A percentile compares a stretch with the other conserved stretches of the same genome.
These are phyloP conservation scores for Linnaemya vulpina DNA, from an alignment of 2,888 invertebrate genomes.

Conservation along the genomic window DNA sequence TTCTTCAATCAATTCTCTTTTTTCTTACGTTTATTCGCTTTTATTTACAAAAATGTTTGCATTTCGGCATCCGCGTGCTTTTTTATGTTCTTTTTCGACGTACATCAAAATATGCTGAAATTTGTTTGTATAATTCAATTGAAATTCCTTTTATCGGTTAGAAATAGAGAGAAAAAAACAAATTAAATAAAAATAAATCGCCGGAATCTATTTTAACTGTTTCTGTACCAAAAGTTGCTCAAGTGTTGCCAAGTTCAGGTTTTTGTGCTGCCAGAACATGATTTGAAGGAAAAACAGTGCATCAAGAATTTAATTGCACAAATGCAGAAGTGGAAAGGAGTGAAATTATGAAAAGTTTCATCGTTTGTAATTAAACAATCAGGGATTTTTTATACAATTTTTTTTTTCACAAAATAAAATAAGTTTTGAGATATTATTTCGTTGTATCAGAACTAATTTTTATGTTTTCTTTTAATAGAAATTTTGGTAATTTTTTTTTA, in stretches of 20 bases:
- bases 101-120: slow-evolving; percentile 10
- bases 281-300: not conserved
- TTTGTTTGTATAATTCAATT: slow-evolving; percentile 61
- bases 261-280: slow-evolving; percentile 40
- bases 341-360: not conserved
- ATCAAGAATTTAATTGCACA: slow-evolving; percentile 23
- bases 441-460: too few species aligned
- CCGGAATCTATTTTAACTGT: slow-evolving; percentile 45
- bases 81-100: not conserved
- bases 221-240: slow-evolving; percentile 15
- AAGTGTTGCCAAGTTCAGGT: slow-evolving; percentile 48
- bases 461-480: too few species aligned
- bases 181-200: slow-evolving; percentile 35
- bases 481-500: too few species aligned
- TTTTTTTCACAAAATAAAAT: too few species aligned
- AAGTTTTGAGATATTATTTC: not conserved
- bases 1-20: slow-evolving; percentile 4
- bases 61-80: slow-evolving; percentile 49
- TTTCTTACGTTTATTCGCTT: not conserved
- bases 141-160: slow-evolving; percentile 51
- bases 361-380: not conserved
- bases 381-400: too few species aligned
- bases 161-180: slow-evolving; percentile 1
- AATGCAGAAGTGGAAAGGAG: slow-evolving; percentile 3
- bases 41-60: slow-evolving; percentile 4